These are phyloP conservation scores for Achlya flavicornis DNA, from an alignment of 2,888 invertebrate species.

Conservation along the genomic window DNA sequence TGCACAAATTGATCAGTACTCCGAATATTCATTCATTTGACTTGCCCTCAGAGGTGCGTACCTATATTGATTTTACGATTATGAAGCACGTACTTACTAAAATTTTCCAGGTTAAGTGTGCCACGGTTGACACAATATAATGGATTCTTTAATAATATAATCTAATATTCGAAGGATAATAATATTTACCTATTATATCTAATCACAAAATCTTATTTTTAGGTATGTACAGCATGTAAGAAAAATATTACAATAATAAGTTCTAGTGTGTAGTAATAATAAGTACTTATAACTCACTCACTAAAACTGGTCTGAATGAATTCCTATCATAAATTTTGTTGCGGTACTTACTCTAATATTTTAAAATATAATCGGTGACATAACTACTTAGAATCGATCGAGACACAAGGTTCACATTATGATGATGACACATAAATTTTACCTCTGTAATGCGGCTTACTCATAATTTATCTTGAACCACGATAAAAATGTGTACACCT, in stretches of 20 bases:
- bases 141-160: background rate
- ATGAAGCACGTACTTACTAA: background rate
- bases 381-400: background rate
- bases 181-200: no score
- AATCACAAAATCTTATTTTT: no score
- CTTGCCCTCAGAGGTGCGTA: background rate
- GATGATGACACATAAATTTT: background rate
- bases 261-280: no score
- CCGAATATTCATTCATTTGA: background rate
- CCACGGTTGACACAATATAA: background rate
- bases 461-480: background rate
- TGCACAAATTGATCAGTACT: background rate
- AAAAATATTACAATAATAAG: no score
- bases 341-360: no score
- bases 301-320: no score
- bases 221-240: no score
- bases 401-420: background rate
- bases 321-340: background rate
- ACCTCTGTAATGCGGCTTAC: background rate
- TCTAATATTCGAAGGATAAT: background rate
- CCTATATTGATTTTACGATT: conserved; percentile 2
- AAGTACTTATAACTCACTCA: no score
- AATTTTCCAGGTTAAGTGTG: background rate
- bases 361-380: background rate
- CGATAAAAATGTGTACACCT: background rate